phyloP scores from a whole-genome alignment of 2,113 vertebrate species.

The Heterochromis multidens region DNA sequence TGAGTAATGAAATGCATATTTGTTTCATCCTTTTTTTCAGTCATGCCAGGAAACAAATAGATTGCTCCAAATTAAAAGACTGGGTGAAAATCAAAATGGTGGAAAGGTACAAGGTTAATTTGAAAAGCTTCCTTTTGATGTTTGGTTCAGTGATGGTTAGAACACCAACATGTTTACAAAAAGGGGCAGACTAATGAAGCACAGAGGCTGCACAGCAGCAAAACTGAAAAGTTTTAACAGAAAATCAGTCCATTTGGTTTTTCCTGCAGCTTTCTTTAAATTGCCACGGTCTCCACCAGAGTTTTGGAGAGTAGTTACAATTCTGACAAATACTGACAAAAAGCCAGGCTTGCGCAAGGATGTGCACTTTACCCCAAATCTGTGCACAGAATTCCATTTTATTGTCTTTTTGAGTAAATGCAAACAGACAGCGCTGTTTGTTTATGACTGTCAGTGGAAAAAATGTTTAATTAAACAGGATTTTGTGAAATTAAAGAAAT shows the following conservation, averaged over 20 bases:
- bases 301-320: background rate
- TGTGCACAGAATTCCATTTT: background rate
- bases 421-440: background rate
- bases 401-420: background rate
- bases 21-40: background rate
- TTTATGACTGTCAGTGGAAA: background rate
- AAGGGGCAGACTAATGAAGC: background rate
- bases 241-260: rapidly evolving
- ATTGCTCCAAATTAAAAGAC: background rate
- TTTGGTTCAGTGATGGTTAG: background rate
- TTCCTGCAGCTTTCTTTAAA: background rate
- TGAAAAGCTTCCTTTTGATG: background rate
- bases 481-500: background rate
- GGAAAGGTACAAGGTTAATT: background rate
- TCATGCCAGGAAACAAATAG: background rate
- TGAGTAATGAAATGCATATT: background rate
- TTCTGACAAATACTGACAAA: background rate
- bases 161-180: background rate
- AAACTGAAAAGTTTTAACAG: background rate
- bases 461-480: background rate
- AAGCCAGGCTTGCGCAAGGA: background rate
- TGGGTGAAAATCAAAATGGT: background rate
- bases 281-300: background rate
- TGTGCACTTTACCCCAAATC: background rate
- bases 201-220: background rate